Percentiles rank a stretch among this genome's conserved stretches.
Conservation (phyloP, 2,797 vertebrate genomes). For the Pseudochirops corinnae region DNA sequence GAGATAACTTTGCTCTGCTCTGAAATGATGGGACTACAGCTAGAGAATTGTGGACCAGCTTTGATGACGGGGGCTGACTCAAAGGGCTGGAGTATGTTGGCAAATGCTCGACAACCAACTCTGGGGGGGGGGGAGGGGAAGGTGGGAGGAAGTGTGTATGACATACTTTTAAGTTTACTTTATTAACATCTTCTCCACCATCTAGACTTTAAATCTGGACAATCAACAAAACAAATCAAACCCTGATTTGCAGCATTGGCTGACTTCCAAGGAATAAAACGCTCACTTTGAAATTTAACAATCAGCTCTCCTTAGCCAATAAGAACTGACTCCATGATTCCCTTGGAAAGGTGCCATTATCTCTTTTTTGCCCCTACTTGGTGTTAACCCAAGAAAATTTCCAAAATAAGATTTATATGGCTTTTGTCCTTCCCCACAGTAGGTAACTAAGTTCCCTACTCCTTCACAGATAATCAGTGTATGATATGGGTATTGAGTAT, state of each 20-base stretch:
- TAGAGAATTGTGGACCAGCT: background rate
- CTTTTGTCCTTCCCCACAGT: background rate
- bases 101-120: background rate
- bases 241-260: background rate
- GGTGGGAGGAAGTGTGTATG: background rate
- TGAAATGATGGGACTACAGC: background rate
- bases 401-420: background rate
- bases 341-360: background rate
- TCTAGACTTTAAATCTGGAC: background rate
- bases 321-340: background rate
- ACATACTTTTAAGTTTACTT: background rate
- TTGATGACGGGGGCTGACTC: background rate
- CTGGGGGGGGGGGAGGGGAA: fast-evolving
- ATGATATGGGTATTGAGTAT: background rate
- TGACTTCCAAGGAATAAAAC: background rate
- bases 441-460: background rate
- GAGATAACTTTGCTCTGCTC: background rate
- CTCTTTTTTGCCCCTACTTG: background rate
- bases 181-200: background rate
- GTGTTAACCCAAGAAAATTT: background rate
- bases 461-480: background rate
- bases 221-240: background rate
- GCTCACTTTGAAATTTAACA: background rate
- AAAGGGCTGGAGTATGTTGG: background rate
- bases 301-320: background rate